phyloP scores from a whole-genome alignment of 1,140 invertebrate genomes.

The Musca vetustissima region DNA sequence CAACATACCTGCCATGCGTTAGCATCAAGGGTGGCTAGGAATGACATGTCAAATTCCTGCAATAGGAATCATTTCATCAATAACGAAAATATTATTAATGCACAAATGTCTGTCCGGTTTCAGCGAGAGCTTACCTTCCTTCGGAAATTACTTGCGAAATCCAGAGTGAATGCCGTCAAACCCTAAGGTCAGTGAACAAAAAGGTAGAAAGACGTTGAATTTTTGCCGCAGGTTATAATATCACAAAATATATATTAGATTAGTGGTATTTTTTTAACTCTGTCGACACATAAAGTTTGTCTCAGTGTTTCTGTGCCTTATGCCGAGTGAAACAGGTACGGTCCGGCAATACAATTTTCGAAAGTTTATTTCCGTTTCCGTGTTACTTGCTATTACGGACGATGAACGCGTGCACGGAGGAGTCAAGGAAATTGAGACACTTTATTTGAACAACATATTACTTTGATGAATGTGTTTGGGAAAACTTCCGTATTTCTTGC shows the following conservation, averaged over 20 bases:
- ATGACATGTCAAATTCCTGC: slow-evolving; percentile 57
- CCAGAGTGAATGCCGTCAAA: slow-evolving; percentile 42
- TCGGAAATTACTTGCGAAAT: slow-evolving; percentile 54
- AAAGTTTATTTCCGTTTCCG: background rate
- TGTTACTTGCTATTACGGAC: background rate
- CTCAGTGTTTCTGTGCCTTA: background rate
- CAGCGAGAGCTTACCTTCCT: slow-evolving; percentile 39
- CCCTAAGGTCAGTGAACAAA: background rate
- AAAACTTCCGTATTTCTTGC: slow-evolving; percentile 54
- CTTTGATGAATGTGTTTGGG: slow-evolving; percentile 19
- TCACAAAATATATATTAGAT: no score
- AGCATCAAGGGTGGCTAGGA: slow-evolving; percentile 57
- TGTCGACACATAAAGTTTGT: background rate
- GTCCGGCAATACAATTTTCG: background rate
- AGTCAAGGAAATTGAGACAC: background rate
- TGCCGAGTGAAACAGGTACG: background rate
- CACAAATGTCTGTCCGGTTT: slow-evolving; percentile 32
- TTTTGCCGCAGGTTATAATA: no score
- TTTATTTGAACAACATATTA: slow-evolving; percentile 19
- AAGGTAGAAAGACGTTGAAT: no score
- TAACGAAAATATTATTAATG: slow-evolving; percentile 30
- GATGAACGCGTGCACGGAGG: background rate
- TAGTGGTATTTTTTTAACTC: no score
- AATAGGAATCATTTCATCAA: slow-evolving; percentile 32
- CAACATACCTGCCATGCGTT: slow-evolving; percentile 58